Conservation (phyloP, 2,797 vertebrate species). For the Molossus alvarezi region DNA sequence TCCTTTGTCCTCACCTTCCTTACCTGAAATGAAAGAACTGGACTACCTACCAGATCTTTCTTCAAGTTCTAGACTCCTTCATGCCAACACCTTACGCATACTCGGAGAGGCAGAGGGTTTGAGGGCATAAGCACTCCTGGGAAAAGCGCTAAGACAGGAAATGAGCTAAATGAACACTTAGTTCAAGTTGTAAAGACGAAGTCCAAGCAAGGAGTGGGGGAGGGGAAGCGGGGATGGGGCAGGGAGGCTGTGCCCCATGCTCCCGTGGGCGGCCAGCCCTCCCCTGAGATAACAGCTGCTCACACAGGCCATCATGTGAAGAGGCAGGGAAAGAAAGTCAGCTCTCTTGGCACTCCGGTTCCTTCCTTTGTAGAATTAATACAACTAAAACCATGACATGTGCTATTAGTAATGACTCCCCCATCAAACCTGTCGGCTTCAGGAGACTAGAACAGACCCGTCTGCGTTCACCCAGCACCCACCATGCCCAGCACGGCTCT, state of each 20-base stretch:
- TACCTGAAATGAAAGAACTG: not conserved
- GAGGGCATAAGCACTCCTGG: not conserved
- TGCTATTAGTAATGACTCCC: not conserved
- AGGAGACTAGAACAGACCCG: not conserved
- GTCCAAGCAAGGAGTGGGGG: not conserved
- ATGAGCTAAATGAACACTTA: not conserved
- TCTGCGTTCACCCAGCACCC: not conserved
- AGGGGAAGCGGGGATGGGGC: not conserved
- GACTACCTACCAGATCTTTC: not conserved
- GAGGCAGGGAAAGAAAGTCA: not conserved
- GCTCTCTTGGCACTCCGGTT: not conserved
- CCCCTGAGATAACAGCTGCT: not conserved
- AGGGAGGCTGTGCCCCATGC: not conserved
- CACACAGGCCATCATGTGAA: not conserved
- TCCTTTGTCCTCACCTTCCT: not conserved
- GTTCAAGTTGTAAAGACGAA: not conserved
- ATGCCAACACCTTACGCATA: not conserved
- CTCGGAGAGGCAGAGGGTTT: not conserved
- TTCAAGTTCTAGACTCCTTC: conserved; percentile 27
- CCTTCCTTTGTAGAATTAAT: not conserved
- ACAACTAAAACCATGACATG: not conserved
- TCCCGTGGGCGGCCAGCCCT: not conserved
- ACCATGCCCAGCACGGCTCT: not conserved
- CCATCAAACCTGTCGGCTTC: not conserved
- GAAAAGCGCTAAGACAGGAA: not conserved